Base-by-base conservation (phyloP, 2,888 invertebrate species). In the Arctia plantaginis region DNA sequence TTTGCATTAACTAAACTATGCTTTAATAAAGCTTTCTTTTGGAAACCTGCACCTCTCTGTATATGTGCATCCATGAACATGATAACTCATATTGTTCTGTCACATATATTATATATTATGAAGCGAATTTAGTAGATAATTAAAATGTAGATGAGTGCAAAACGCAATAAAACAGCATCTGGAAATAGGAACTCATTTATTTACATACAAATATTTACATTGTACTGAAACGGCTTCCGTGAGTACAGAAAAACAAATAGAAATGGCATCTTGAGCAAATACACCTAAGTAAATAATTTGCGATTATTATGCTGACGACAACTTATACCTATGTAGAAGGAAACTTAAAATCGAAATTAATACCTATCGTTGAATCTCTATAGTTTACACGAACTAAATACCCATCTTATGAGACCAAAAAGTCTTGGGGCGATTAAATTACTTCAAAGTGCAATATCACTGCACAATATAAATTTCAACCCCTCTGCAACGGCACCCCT, bases 121-220 rank as follows among this genome's bases (percentile, higher is more conserved):
- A 62, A 62, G 62, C 27, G 18, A 30, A 7, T 13, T 15, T 4
- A 59, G 10, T 15, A 51, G 13, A 51, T 35, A 23, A 33, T 68
- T 47, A 23, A n/a, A 33, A 35, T 44, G 55, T 20, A 55, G 1
- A 64, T 3, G 51, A 71, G 71, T 72, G 72, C 35, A 62, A 33
- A 75, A 76, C 78, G 68, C 73, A 93, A 92, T 93, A 91, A 94
- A 92, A 94, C 89, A 85, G 77, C 80, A 72, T 73, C 78, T 78
- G 82, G 91, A 91, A 94, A 95, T 95, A 95, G 95, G 95, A 95
- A 95, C 95, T 95, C 91, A 85, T 95, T 95, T 95, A 95, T 94
- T 95, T 94, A 94, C 94, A 93, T 90, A 89, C 89, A 90, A 88
- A 90, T 94, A 94, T 94, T 92, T 93, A 94, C 93, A 94, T 82